These are phyloP conservation scores for Troglohyphantes excavatus DNA, from an alignment of 2,888 invertebrate genomes.

Conservation along the genomic window DNA sequence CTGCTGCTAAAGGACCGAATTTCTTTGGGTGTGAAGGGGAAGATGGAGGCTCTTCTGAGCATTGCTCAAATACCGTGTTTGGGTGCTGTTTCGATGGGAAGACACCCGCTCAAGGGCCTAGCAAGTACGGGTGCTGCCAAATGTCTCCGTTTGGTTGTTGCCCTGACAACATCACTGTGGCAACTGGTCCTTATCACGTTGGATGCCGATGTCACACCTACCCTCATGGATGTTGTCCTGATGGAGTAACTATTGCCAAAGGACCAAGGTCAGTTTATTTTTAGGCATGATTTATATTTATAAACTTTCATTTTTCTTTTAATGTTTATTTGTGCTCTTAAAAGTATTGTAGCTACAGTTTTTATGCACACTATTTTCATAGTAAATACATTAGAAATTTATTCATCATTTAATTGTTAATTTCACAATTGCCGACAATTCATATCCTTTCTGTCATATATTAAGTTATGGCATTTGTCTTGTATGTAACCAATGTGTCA, in stretches of 20 bases:
- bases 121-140: conserved; percentile 54
- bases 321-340: too few relatives aligned
- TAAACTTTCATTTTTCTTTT: not conserved
- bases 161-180: conserved; percentile 46
- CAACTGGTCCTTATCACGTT: conserved; percentile 86
- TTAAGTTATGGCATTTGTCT: too few relatives aligned
- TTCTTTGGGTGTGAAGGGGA: conserved; percentile 86
- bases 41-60: conserved; percentile 6
- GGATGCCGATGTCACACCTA: conserved; percentile 84
- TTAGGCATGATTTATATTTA: not conserved
- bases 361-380: too few relatives aligned
- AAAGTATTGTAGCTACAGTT: too few relatives aligned
- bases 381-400: too few relatives aligned
- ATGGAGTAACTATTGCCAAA: conserved; percentile 91
- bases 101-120: conserved; percentile 85
- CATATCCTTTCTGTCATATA: too few relatives aligned
- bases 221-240: conserved; percentile 90
- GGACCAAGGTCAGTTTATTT: conserved; percentile 85
- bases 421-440: too few relatives aligned
- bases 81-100: conserved; percentile 82
- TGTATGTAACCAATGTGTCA: too few relatives aligned
- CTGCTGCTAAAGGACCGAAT: conserved; percentile 88
- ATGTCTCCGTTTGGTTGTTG: conserved; percentile 77
- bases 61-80: conserved; percentile 84
- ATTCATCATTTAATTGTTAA: too few relatives aligned